phyloP scores from a whole-genome alignment of 1,140 invertebrate species.

The Ceratina calcarata region DNA sequence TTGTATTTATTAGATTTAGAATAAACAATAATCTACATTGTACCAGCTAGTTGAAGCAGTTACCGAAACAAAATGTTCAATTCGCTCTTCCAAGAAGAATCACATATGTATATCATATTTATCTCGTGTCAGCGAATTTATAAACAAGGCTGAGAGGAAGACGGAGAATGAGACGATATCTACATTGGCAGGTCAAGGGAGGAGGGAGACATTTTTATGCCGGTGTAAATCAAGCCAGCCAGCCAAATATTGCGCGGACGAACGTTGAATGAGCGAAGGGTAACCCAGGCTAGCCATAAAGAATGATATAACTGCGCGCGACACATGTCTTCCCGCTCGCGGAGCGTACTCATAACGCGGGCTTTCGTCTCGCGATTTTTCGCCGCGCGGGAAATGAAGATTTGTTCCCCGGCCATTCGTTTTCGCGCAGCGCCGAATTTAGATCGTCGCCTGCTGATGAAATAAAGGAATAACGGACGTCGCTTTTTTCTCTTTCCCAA shows the following conservation, averaged over 20 bases:
- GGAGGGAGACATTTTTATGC: constrained; percentile 74
- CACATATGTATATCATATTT: neutral
- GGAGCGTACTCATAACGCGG: constrained; percentile 62
- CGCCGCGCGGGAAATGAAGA: constrained; percentile 72
- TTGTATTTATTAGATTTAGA: too few relatives aligned
- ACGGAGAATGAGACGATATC: constrained; percentile 49
- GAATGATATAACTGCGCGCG: constrained; percentile 80
- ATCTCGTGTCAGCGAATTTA: neutral
- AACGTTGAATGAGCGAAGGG: constrained; percentile 71
- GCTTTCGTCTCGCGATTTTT: constrained; percentile 37
- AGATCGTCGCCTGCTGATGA: constrained; percentile 24
- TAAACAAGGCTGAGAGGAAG: neutral
- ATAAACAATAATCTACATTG: neutral
- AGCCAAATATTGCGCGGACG: constrained; percentile 73
- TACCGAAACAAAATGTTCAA: neutral
- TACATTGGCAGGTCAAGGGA: constrained; percentile 4
- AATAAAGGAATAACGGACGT: constrained; percentile 40
- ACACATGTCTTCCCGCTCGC: constrained; percentile 77
- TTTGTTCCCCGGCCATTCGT: constrained; percentile 70
- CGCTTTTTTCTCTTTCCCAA: neutral
- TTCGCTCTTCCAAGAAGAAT: neutral
- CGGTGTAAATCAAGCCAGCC: constrained; percentile 76
- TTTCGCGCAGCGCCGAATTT: constrained; percentile 33
- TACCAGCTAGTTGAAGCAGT: neutral
- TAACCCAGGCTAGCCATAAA: constrained; percentile 73